These are phyloP conservation scores for Hylyphantes graminicola DNA, from an alignment of 1,140 invertebrate species.

Conservation along the genomic window DNA sequence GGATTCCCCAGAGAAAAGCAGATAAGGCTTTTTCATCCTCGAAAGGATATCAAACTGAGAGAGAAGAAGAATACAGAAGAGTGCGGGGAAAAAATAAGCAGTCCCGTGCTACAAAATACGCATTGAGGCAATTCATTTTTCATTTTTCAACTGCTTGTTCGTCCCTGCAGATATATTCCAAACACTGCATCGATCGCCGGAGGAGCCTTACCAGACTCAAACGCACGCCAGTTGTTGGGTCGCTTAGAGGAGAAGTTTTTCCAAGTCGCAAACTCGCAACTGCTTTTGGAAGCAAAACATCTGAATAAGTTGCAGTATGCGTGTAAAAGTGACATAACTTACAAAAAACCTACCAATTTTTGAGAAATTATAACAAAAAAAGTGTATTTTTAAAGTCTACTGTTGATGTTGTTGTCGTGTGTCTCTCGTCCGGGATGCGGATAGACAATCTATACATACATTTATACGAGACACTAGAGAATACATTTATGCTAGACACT, in stretches of 20 bases:
- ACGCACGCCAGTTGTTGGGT: neutral
- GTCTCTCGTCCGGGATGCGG: too few relatives aligned
- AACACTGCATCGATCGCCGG: too few relatives aligned
- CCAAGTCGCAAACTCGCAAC: slow-evolving; percentile 7
- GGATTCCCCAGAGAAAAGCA: slow-evolving; percentile 5
- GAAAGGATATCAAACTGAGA: neutral
- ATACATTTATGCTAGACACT: too few relatives aligned
- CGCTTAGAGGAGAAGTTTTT: slow-evolving; percentile 23
- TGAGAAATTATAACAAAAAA: too few relatives aligned
- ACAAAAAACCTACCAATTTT: too few relatives aligned
- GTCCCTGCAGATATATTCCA: neutral
- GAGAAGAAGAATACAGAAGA: neutral
- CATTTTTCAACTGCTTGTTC: slow-evolving; percentile 34
- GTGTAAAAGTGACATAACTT: too few relatives aligned
- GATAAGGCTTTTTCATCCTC: slow-evolving; percentile 16
- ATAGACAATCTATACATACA: too few relatives aligned
- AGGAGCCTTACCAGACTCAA: slow-evolving; percentile 15
- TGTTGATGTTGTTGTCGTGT: too few relatives aligned
- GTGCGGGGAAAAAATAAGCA: neutral
- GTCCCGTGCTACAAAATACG: slow-evolving; percentile 23
- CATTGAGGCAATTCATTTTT: slow-evolving; percentile 44
- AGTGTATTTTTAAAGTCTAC: too few relatives aligned
- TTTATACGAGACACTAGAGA: too few relatives aligned
- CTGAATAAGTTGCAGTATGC: neutral
- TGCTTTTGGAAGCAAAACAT: slow-evolving; percentile 27